Base-by-base conservation (phyloP, 2,888 invertebrate genomes). In the Ophraella communa region DNA sequence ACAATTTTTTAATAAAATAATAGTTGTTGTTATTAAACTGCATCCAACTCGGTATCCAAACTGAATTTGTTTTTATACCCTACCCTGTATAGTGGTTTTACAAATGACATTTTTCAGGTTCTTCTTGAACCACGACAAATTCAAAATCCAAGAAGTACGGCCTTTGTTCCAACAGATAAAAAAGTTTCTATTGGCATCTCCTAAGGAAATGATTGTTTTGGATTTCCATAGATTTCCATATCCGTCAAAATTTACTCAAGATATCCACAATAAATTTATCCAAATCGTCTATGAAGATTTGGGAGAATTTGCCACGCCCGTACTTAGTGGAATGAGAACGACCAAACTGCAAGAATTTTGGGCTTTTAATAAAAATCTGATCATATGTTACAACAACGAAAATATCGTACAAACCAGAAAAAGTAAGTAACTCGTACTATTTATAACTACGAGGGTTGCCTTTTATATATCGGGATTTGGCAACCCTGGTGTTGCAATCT, bases 161-260 rank as follows among this genome's bases (percentile, higher is more conserved):
- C 87, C 87, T 0, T 82, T 92, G 27, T 81, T 93, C n/a, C 85
- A 84, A 71, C 89, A 92, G 79, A 87, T 94, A 11, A 86, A 86
- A 72, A 84, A 85, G 45, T 94, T 93, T 80, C 81, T 91, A 45
- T 85, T 88, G 72, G 80, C 83, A 39, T 89, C 93, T 0, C 88
- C 84, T 10, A 84, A 86, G 66, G 93, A 93, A 84, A 83, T 93
- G 30, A 85, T 94, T 8, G 87, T 95, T 66, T 80, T 95, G 53
- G 94, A 95, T 76, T 91, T 95, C 49, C 93, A 94, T 75, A 88
- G 92, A 65, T 93, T 94, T 80, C 93, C 93, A 0, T 81, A 78
- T 67, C 82, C 82, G 0, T 74, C 77, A 1, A 75, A 76, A 35
- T 80, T 80, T 64, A 74, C 77, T 24, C 47, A 68, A 27, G 72